Evolutionary conservation across 2,797 vertebrate species (phyloP), one percentile per base, ranked within the genome.

Genomic region (Epinephelus malabaricus): DNA sequence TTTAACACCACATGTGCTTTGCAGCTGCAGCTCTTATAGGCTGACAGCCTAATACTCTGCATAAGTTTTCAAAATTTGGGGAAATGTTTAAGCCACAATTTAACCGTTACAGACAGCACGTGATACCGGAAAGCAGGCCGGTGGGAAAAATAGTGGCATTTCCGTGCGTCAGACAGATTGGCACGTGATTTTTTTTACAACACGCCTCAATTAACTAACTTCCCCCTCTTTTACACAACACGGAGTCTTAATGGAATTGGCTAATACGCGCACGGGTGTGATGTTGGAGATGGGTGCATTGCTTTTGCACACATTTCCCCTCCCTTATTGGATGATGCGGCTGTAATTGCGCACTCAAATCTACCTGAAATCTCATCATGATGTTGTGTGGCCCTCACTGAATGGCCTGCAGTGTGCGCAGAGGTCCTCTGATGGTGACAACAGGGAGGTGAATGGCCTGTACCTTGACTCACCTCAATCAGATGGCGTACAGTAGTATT

Each of bases 161-260:
- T 83, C 68, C 62, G 19, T 65, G 47, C 79, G 73, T 82, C 89
- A 87, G 78, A 83, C 51, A 51, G 30, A 76, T 84, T 11, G 81
- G 34, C 90, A 92, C 85, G 90, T 92, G 89, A 89, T 91, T 88
- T 30, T 30, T 30, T 30, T 83, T 66, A 74, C 69, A 49, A 53
- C 65, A 63, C 43, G 73, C 76, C 50, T 88, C 69, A 87, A 83
- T 87, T 80, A 88, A 89, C 78, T 30, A 66, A 70, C 58, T 61
- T 19, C 59, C 62, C 47, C n/a, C 8, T 73, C 18, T 81, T 47
- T 76, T 70, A 40, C 46, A 68, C 43, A 79, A 34, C 25, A 50
- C 21, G 1, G 7, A 79, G 15, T 78, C 34, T n/a, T 15, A 34
- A 25, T 13, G 10, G 27, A 14, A 66, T 53, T 40, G 40, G 8